Evolutionary conservation across 2,888 invertebrate genomes (phyloP).

Genomic region (Caenorhabditis drosophilae): DNA sequence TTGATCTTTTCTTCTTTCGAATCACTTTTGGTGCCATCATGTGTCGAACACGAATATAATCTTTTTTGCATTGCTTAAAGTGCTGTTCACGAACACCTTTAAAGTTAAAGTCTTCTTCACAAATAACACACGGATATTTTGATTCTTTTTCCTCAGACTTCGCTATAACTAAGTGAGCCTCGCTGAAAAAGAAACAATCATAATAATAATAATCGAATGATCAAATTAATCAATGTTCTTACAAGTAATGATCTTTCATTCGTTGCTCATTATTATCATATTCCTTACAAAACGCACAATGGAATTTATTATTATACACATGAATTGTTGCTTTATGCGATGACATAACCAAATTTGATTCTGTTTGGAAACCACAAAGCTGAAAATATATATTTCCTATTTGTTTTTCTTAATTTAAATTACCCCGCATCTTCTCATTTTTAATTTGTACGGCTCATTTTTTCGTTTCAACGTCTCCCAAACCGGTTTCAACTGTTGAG

Average conservation of each 20-base stretch:
- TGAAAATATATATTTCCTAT: conserved; percentile 14
- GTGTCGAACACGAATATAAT: conserved; percentile 47
- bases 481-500: conserved; percentile 66
- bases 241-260: conserved; percentile 62
- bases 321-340: conserved; percentile 59
- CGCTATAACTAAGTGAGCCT: conserved; percentile 58
- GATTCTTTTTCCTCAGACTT: conserved; percentile 53
- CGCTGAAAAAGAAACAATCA: conserved; percentile 35
- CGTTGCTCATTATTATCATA: conserved; percentile 63
- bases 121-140: conserved; percentile 63
- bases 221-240: conserved; percentile 32
- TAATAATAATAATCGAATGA: background rate
- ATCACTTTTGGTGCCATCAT: conserved; percentile 51
- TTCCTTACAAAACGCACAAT: conserved; percentile 64
- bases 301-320: conserved; percentile 48
- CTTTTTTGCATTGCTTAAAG: conserved; percentile 60
- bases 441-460: conserved; percentile 63
- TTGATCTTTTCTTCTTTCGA: background rate
- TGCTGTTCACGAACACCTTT: conserved; percentile 58
- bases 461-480: conserved; percentile 62
- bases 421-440: conserved; percentile 43
- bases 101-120: conserved; percentile 65
- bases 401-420: too few species aligned
- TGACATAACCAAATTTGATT: conserved; percentile 51
- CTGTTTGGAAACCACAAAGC: conserved; percentile 65